phyloP scores from a whole-genome alignment of 2,113 vertebrate genomes.

The Lophotis ruficrista region DNA sequence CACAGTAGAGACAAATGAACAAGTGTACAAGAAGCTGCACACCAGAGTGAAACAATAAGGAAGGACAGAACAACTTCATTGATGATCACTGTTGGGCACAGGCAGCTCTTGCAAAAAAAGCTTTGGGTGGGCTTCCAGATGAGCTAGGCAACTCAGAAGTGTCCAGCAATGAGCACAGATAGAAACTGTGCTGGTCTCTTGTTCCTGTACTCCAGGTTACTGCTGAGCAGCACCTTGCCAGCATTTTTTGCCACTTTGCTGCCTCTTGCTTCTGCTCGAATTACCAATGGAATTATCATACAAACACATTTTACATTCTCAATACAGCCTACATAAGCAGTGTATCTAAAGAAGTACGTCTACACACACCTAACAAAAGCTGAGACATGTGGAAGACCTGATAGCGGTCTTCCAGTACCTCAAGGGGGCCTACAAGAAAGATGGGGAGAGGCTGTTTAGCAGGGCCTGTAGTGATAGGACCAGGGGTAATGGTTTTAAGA shows the following conservation, averaged over 20 bases:
- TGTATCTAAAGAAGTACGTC: neutral
- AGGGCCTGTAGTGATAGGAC: too few species aligned
- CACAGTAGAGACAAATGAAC: neutral
- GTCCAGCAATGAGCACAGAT: neutral
- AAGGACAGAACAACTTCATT: neutral
- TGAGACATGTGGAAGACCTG: neutral
- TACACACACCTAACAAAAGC: neutral
- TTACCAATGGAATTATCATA: neutral
- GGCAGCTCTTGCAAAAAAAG: neutral
- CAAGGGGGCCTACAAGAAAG: too few species aligned
- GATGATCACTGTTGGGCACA: neutral
- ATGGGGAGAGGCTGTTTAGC: too few species aligned
- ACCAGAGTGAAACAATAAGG: neutral
- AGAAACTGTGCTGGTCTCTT: neutral
- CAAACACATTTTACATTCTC: neutral
- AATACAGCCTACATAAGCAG: neutral
- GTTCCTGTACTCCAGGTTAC: neutral
- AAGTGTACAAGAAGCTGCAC: neutral
- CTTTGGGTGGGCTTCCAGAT: neutral
- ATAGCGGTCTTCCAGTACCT: too few species aligned
- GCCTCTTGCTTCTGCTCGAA: neutral
- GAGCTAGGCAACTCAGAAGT: neutral
- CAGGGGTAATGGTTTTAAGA: too few species aligned
- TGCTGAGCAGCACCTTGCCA: neutral
- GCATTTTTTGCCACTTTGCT: neutral